phyloP scores from a whole-genome alignment of 2,113 vertebrate species.

The Barbus barbus region DNA sequence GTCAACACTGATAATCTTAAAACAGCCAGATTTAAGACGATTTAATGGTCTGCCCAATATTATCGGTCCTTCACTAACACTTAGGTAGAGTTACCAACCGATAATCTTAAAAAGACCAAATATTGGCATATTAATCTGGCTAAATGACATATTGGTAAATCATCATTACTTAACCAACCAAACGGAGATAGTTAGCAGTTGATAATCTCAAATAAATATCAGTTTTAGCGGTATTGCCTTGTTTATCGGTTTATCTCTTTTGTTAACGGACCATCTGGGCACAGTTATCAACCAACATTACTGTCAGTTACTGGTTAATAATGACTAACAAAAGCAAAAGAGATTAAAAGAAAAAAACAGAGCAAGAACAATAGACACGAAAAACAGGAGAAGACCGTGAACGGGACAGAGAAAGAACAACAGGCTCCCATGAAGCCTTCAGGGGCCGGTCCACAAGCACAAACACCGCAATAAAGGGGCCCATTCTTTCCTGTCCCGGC shows the following conservation, averaged over 20 bases:
- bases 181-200: not conserved
- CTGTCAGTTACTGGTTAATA: not conserved
- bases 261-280: too few relatives aligned
- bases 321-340: not conserved
- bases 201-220: too few relatives aligned
- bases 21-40: too few relatives aligned
- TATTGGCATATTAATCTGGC: not conserved
- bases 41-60: too few relatives aligned
- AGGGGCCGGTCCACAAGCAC: slow-evolving; percentile 3
- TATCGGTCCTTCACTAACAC: too few relatives aligned
- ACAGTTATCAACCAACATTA: too few relatives aligned
- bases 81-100: too few relatives aligned
- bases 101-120: not conserved
- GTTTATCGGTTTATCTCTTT: too few relatives aligned
- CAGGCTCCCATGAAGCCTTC: not conserved
- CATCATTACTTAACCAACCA: not conserved
- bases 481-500: slow-evolving; percentile 30
- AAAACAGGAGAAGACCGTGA: not conserved
- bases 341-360: not conserved
- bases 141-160: not conserved
- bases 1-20: too few relatives aligned
- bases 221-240: too few relatives aligned
- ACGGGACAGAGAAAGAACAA: not conserved
- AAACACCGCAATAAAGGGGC: slow-evolving; percentile 33
- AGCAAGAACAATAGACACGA: not conserved